Base-by-base conservation (phyloP, 2,113 vertebrate genomes). In the Theristicus caerulescens region DNA sequence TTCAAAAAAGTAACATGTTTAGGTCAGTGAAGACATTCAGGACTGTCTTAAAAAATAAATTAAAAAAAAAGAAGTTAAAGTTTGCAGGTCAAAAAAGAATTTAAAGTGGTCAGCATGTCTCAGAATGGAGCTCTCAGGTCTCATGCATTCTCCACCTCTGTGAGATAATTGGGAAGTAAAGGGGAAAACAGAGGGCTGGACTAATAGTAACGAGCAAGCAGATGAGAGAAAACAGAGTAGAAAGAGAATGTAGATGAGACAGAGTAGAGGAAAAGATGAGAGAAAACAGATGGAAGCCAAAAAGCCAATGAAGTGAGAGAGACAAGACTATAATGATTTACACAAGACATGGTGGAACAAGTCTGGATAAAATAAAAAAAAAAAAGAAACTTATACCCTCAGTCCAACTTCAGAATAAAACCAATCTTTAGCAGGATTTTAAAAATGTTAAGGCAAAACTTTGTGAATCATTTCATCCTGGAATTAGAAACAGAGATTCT, bases 261-360 rank as follows among this genome's bases (percentile, higher is more conserved):
- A 92, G 65, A 76, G 44, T 71, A 78, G 87, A 80, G 82, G 65
- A 96, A 96, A 91, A 94, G 73, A 93, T 95, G 96, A 97, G 88
- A 95, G 92, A 95, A 97, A 97, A 95, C 96, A 97, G 95, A 97
- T 97, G 95, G 86, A 85, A 92, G 49, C 47, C 78, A 82, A 95
- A 94, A 94, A 91, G 47, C 88, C 96, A 97, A 93, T 97, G 96
- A 97, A 96, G 93, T 94, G 96, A 95, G 95, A 95, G 78, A 94
- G 88, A 96, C 88, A 94, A 89, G 88, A 58, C 46, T 82, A 42
- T 95, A 93, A 79, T 89, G 88, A 97, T 97, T 96, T 94, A 87
- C 62, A 76, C 46, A 87, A 94, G 88, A 72, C 31, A 29, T 87
- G n/a, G 46, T 87, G 54, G 54, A 91, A 86, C 36, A 87, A 81